phyloP scores from a whole-genome alignment of 2,888 invertebrate genomes.

The Galeruca laticollis region DNA sequence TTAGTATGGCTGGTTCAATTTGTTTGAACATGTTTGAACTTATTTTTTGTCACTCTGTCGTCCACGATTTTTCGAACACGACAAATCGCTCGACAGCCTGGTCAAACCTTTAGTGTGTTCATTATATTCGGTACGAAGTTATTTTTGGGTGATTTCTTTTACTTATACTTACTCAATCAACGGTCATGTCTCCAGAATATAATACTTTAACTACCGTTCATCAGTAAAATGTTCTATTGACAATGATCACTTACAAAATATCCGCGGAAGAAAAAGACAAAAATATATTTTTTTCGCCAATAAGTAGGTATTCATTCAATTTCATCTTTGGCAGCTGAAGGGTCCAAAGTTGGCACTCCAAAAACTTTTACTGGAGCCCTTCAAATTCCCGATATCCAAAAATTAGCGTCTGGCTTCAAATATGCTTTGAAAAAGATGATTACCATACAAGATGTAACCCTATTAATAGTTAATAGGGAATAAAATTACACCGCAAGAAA shows the following conservation, averaged over 20 bases:
- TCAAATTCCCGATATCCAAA: conserved; percentile 50
- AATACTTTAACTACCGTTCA: conserved; percentile 49
- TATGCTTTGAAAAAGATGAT: conserved; percentile 58
- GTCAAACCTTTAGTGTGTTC: too few species aligned
- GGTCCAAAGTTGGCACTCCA: conserved; percentile 60
- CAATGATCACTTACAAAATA: conserved; percentile 57
- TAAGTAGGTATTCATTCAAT: conserved; percentile 66
- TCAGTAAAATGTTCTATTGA: conserved; percentile 58
- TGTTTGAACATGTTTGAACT: too few species aligned
- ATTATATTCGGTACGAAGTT: too few species aligned
- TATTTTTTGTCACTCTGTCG: too few species aligned
- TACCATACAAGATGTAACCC: conserved; percentile 68
- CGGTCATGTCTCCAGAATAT: conserved; percentile 46
- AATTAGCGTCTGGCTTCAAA: conserved; percentile 55
- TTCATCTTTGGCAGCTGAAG: conserved; percentile 63
- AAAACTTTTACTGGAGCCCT: conserved; percentile 57
- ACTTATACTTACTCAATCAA: conserved; percentile 3
- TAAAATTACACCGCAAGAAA: conserved; percentile 68
- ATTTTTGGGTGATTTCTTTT: too few species aligned
- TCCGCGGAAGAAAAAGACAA: conserved; percentile 54
- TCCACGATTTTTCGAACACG: too few species aligned
- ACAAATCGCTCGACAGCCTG: too few species aligned
- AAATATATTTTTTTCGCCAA: conserved; percentile 65
- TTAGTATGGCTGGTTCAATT: too few species aligned
- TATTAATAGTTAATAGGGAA: conserved; percentile 79